Evolutionary conservation across 2,888 invertebrate species (phyloP).

Genomic region (Pardosa pseudoannulata): DNA sequence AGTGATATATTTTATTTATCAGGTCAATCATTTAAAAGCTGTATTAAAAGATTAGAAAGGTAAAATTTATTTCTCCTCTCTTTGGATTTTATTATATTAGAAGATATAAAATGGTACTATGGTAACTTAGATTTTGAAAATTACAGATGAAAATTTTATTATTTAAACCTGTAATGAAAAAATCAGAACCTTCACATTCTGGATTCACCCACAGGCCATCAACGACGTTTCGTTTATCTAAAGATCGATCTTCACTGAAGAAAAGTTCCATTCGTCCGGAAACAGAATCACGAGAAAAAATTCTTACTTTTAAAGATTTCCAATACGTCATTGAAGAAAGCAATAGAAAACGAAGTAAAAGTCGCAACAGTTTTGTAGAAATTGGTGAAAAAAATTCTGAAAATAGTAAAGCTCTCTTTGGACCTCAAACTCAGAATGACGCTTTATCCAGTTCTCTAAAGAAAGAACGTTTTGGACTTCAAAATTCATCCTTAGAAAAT

Average conservation of each 20-base stretch:
- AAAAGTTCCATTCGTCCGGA: not conserved
- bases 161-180: not conserved
- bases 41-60: no score
- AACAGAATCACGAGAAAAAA: not conserved
- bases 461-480: slow-evolving; percentile 1
- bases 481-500: not conserved
- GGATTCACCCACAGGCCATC: not conserved
- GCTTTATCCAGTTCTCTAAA: slow-evolving; percentile 21
- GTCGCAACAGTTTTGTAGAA: not conserved
- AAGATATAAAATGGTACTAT: no score
- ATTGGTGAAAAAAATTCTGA: not conserved
- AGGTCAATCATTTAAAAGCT: no score
- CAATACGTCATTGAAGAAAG: not conserved
- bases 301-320: not conserved
- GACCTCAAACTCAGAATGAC: not conserved
- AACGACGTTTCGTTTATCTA: not conserved
- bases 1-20: no score
- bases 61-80: no score
- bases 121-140: no score
- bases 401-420: no score
- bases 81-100: no score
- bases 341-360: not conserved
- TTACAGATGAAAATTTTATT: no score
- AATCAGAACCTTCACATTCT: not conserved
- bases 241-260: not conserved